Conservation (phyloP, 2,113 vertebrate species). For the Porphyrio hochstetteri region DNA sequence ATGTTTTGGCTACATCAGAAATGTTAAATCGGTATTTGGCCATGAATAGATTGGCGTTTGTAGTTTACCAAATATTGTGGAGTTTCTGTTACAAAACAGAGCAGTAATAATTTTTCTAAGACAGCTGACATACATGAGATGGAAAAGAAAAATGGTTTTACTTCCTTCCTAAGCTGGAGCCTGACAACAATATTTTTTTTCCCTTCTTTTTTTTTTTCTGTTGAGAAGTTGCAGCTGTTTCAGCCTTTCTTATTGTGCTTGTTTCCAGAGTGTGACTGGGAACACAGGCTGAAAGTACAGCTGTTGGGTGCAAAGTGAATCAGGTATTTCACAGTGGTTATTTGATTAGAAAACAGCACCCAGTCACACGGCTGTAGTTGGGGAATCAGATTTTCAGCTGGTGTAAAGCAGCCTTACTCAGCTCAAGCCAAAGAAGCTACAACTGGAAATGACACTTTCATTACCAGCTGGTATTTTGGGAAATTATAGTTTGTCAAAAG, state of each 20-base stretch:
- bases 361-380: constrained; percentile 61
- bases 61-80: constrained; percentile 70
- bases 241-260: constrained; percentile 76
- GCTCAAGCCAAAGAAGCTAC: background rate
- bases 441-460: constrained; percentile 17
- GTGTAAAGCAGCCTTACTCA: background rate
- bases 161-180: constrained; percentile 79
- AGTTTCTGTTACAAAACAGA: constrained; percentile 77
- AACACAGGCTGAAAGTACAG: constrained; percentile 75
- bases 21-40: constrained; percentile 61
- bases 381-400: constrained; percentile 41
- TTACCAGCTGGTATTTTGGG: background rate
- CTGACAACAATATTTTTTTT: constrained; percentile 65
- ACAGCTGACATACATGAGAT: constrained; percentile 78
- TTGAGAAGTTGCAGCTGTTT: constrained; percentile 82
- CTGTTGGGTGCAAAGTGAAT: constrained; percentile 83
- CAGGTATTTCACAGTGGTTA: constrained; percentile 82
- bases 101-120: constrained; percentile 69
- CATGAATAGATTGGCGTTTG: constrained; percentile 44
- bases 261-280: constrained; percentile 74
- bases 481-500: background rate
- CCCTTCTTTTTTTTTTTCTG: background rate
- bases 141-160: constrained; percentile 79
- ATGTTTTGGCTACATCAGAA: constrained; percentile 70
- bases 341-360: constrained; percentile 75